These are phyloP conservation scores for Connochaetes taurinus DNA, from an alignment of 2,113 vertebrate species.

Conservation along the genomic window DNA sequence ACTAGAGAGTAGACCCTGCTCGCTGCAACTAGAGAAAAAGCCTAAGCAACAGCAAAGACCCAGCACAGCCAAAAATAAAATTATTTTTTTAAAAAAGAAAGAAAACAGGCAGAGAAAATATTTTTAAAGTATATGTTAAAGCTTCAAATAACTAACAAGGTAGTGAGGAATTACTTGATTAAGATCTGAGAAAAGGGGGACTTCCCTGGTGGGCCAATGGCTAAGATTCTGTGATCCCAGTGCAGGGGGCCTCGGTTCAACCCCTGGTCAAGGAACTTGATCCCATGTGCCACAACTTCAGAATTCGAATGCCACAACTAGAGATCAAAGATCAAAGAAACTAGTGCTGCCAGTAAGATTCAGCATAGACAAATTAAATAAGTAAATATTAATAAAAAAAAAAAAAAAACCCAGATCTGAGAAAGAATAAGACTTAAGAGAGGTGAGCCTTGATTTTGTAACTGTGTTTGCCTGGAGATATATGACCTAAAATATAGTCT, in stretches of 20 bases:
- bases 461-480: background rate
- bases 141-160: background rate
- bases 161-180: background rate
- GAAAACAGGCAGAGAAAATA: background rate
- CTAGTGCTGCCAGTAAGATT: background rate
- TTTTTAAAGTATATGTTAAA: constrained; percentile 4
- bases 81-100: background rate
- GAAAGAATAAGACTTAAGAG: background rate
- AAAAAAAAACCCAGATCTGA: background rate
- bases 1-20: background rate
- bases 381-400: background rate
- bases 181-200: background rate
- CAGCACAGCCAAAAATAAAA: background rate
- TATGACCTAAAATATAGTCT: background rate
- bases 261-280: background rate
- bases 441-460: background rate
- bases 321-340: background rate
- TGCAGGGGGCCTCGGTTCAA: background rate
- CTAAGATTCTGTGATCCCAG: background rate
- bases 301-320: background rate
- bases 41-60: background rate
- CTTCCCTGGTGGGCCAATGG: background rate
- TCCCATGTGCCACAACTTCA: background rate
- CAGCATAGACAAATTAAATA: background rate
- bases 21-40: background rate